Percentiles rank a stretch among this genome's conserved stretches.
Conservation (phyloP, 2,797 vertebrate species). For the Cryptoprocta ferox region DNA sequence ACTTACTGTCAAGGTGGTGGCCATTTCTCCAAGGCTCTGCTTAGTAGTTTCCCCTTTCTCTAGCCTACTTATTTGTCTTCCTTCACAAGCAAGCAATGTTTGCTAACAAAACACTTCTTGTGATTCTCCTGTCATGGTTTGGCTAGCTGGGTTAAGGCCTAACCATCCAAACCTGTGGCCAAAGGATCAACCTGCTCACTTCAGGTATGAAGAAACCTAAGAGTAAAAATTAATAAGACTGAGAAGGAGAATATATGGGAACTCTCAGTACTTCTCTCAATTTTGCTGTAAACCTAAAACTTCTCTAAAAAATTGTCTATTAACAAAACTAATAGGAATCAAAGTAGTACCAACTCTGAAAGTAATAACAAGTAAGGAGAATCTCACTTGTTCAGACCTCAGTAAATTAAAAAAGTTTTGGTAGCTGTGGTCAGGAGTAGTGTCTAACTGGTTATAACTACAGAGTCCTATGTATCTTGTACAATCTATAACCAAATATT, state of each 20-base stretch:
- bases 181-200: neutral
- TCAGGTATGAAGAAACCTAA: neutral
- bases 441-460: neutral
- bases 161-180: neutral
- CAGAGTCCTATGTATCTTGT: neutral
- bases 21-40: neutral
- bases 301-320: neutral
- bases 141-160: neutral
- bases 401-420: neutral
- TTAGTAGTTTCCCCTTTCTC: neutral
- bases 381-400: neutral
- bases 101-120: neutral
- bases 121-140: neutral
- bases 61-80: neutral
- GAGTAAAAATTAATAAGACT: neutral
- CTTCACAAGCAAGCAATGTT: neutral
- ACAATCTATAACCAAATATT: neutral
- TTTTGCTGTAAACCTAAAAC: neutral
- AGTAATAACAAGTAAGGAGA: neutral
- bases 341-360: neutral
- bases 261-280: neutral
- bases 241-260: neutral
- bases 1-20: neutral
- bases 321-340: neutral
- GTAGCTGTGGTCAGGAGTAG: neutral